Evolutionary conservation across 2,113 vertebrate species (phyloP), one percentile per base, ranked within the genome.

Genomic region (Ptilonorhynchus violaceus): DNA sequence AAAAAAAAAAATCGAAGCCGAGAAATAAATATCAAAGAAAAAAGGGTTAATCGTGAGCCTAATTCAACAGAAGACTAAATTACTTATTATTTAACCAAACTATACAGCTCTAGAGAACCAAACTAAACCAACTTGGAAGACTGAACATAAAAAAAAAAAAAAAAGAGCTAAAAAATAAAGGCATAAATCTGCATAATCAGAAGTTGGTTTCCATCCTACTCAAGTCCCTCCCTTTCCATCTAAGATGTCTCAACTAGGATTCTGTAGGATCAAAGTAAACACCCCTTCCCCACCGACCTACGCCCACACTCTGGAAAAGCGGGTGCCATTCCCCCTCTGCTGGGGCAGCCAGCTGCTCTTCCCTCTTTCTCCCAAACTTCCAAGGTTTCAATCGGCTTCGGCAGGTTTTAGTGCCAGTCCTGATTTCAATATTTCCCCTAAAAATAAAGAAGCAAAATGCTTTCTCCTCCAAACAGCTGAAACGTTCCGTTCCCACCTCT

Each of bases 1-100:
- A 96, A 69, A 55, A 75, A 98, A 96, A 97, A 89, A 98, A 89
- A 90, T 96, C 85, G 66, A 92, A 97, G 96, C 92, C 55, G 84
- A 98, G 97, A 99, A 99, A 99, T 99, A 99, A 99, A 99, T 98
- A 98, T 28, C 98, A 94, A 98, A 98, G 97, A 97, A 94, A 92
- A 93, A 95, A 42, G 1, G 81, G 96, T 98, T 98, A 98, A 98
- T 97, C 97, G 96, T 47, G 96, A 98, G 96, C 97, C 98, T 97
- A 96, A 95, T 97, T 96, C 97, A 98, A 97, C 95, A 97, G 97
- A 97, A 98, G 98, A 97, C 96, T 96, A 96, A 92, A 97, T 93
- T 59, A 89, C 94, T 96, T 89, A 95, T 88, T 95, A 77, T 95
- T 96, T 97, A 98, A 97, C 91, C 97, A 96, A 98, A 98, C 97